These are phyloP conservation scores for Drosophila bifasciata DNA, from an alignment of 1,140 invertebrate species.

Conservation along the genomic window DNA sequence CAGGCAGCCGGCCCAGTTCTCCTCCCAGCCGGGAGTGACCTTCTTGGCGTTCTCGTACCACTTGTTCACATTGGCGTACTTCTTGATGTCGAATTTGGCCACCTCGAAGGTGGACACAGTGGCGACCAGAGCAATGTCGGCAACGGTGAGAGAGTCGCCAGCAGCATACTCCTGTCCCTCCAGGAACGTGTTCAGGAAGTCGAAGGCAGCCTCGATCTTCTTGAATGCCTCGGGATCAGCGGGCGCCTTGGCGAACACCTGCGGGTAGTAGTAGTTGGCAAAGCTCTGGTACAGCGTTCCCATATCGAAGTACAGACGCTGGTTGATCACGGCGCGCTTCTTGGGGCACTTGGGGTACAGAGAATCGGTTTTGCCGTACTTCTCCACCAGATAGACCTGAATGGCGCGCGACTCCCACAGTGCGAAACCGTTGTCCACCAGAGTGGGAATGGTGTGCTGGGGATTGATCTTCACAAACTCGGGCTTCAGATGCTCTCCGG, in stretches of 20 bases:
- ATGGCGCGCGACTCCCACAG: conserved; percentile 90
- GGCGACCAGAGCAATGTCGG: conserved; percentile 88
- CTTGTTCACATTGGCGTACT: conserved; percentile 88
- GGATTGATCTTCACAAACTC: conserved; percentile 88
- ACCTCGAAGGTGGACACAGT: conserved; percentile 88
- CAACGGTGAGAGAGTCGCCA: conserved; percentile 89
- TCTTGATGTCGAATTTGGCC: conserved; percentile 87
- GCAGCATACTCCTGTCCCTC: conserved; percentile 88
- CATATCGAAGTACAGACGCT: conserved; percentile 90
- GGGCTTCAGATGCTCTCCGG: conserved; percentile 88
- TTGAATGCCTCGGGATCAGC: conserved; percentile 87
- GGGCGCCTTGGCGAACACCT: conserved; percentile 87
- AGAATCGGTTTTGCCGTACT: conserved; percentile 88
- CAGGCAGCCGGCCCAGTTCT: conserved; percentile 87
- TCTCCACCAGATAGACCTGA: conserved; percentile 88
- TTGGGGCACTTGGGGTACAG: conserved; percentile 89
- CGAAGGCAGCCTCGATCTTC: conserved; percentile 87
- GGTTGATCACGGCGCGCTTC: conserved; percentile 89
- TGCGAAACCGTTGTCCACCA: conserved; percentile 88
- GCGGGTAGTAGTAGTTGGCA: conserved; percentile 88
- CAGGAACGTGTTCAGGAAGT: conserved; percentile 88
- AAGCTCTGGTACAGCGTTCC: conserved; percentile 88
- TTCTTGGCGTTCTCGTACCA: conserved; percentile 90
- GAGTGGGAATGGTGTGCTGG: conserved; percentile 87
- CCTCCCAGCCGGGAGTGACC: conserved; percentile 89